phyloP scores from a whole-genome alignment of 2,797 vertebrate species.

The Paramormyrops hopkinsi region DNA sequence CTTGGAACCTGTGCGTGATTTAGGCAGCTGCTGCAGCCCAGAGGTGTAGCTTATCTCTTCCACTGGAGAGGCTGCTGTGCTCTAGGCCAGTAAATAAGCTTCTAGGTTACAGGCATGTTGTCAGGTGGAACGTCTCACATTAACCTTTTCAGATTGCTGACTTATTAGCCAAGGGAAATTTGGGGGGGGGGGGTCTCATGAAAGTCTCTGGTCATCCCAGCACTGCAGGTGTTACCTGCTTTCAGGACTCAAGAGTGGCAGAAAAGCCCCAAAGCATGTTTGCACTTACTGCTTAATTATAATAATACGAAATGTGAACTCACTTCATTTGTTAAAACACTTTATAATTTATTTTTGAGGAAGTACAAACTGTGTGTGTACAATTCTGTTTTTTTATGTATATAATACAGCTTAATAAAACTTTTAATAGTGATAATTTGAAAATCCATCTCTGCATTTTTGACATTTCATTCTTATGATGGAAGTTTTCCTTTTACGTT shows the following conservation, averaged over 20 bases:
- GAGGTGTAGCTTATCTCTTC: background rate
- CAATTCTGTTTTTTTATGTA: slow-evolving; percentile 28
- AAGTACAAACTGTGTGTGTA: slow-evolving; percentile 40
- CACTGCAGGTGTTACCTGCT: background rate
- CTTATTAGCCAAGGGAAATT: background rate
- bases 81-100: background rate
- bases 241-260: background rate
- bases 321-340: slow-evolving; percentile 41
- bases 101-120: background rate
- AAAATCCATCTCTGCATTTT: slow-evolving; percentile 16
- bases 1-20: background rate
- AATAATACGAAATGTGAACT: slow-evolving; percentile 30
- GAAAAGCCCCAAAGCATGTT: background rate
- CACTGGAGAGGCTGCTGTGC: background rate
- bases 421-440: slow-evolving; percentile 45
- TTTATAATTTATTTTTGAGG: slow-evolving; percentile 52
- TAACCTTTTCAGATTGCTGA: background rate
- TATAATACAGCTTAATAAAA: slow-evolving; percentile 44
- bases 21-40: background rate
- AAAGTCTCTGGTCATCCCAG: background rate
- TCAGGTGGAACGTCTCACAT: background rate
- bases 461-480: background rate
- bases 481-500: background rate
- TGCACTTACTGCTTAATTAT: background rate
- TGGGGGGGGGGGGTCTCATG: background rate